These are phyloP conservation scores for Apogon hyalosoma DNA, from an alignment of 2,797 vertebrate genomes.

Conservation along the genomic window DNA sequence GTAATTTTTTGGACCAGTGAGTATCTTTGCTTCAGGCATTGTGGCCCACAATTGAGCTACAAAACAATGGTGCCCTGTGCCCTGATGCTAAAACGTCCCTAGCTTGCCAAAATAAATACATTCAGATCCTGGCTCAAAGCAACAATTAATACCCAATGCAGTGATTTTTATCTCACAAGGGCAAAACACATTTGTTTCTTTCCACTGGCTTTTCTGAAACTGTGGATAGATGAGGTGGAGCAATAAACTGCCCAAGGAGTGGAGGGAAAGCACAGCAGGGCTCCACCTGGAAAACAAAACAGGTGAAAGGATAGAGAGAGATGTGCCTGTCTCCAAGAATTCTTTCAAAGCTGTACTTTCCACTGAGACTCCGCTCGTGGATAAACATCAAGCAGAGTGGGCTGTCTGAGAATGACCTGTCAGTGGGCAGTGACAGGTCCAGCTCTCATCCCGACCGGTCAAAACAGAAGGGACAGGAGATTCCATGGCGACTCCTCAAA, in stretches of 20 bases:
- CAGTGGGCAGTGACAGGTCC: conserved; percentile 55
- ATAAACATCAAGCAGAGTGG: conserved; percentile 59
- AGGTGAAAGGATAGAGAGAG: conserved; percentile 54
- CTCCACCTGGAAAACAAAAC: conserved; percentile 71
- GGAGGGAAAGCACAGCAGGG: conserved; percentile 15
- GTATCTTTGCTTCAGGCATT: conserved; percentile 43
- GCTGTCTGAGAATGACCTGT: conserved; percentile 44
- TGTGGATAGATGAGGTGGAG: conserved; percentile 28
- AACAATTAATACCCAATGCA: conserved; percentile 25
- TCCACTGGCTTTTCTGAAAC: conserved; percentile 14
- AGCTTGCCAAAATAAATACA: conserved; percentile 50
- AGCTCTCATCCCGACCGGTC: conserved; percentile 44
- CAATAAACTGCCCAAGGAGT: conserved; percentile 24
- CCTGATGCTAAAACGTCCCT: conserved; percentile 16
- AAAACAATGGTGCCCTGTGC: conserved; percentile 40
- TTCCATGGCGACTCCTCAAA: conserved; percentile 73
- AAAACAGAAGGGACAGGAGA: conserved; percentile 64
- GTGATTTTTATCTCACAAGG: conserved; percentile 36
- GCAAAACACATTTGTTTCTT: conserved; percentile 41
- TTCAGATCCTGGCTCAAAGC: conserved; percentile 11
- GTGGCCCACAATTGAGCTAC: conserved; percentile 14
- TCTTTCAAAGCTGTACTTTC: conserved; percentile 60
- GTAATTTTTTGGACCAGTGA: conserved; percentile 43
- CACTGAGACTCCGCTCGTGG: conserved; percentile 21
- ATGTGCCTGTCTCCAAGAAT: conserved; percentile 47